Base-by-base conservation (phyloP, 2,797 vertebrate genomes). In the Eulemur rubriventer region DNA sequence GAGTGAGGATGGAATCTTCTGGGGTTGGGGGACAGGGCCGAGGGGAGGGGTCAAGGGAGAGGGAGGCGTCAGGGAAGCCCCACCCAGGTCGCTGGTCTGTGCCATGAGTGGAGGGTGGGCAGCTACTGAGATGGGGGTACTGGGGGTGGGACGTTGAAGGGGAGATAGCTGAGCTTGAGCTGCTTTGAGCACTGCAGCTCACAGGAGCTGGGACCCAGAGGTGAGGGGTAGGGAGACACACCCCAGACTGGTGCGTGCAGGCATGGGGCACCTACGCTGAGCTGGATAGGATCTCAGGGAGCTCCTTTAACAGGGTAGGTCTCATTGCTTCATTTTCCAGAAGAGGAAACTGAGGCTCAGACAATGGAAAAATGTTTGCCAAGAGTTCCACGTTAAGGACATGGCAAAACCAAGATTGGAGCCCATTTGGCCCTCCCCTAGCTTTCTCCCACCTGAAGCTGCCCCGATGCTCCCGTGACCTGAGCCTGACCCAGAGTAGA, bases 271-370 rank as follows among this genome's bases (percentile, higher is more conserved):
- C 55, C 61, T 22, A 12, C 35, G 9, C 30, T 14, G 30, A 79
- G 52, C 55, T 59, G 33, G 13, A 17, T 17, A 9, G n/a, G 63
- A n/a, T 69, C 38, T 41, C 59, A 46, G 0, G 0, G 33, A 41
- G 26, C 59, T 69, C 52, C 59, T 91, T 81, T 55, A 52, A 59
- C n/a, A 76, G 0, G 0, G 35, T 46, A 41, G 70, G 41, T 28
- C 4, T 11, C 33, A 17, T 6, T 18, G 48, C 30, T 92, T 52
- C 48, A 52, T 17, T 65, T 78, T 83, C 52, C 76, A 73, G 85
- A 79, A 67, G 38, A 72, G 46, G 38, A 95, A 86, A 89, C 30
- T 1, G 30, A 94, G 88, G 50, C 28, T 48, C 24, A 30, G 67
- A 35, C 28, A 22, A 24, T 12, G 24, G 38, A 55, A 87, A 83